Evolutionary conservation across 2,888 invertebrate species (phyloP).

Genomic region (Drosophila paramelanica): DNA sequence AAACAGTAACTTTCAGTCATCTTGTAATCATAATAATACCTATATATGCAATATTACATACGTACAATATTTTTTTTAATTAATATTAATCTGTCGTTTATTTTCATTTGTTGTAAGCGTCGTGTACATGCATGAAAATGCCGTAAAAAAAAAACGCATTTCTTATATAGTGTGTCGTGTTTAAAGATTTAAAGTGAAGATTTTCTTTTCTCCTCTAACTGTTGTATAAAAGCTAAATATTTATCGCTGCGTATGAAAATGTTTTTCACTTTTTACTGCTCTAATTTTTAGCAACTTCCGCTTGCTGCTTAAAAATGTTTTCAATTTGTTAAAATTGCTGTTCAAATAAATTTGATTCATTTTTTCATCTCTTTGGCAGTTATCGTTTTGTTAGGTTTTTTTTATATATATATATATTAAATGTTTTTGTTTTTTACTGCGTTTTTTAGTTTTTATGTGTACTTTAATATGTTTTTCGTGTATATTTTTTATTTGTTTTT

Average conservation of each 20-base stretch:
- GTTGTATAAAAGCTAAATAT: conserved; percentile 73
- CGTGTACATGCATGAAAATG: conserved; percentile 67
- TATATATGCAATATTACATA: conserved; percentile 69
- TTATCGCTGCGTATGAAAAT: conserved; percentile 70
- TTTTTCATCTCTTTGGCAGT: conserved; percentile 67
- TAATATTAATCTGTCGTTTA: conserved; percentile 25
- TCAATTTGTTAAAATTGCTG: conserved; percentile 47
- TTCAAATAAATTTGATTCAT: conserved; percentile 61
- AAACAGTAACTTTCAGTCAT: conserved; percentile 81
- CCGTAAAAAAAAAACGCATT: conserved; percentile 60
- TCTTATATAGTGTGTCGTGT: conserved; percentile 81
- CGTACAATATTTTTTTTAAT: conserved; percentile 56
- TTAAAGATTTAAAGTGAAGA: conserved; percentile 46
- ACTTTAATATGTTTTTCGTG: conserved; percentile 16
- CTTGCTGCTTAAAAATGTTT: conserved; percentile 53
- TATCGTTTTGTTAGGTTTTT: conserved; percentile 69
- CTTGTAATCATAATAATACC: conserved; percentile 75
- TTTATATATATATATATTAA: conserved; percentile 17
- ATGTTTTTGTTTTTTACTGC: conserved; percentile 29
- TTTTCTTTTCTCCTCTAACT: conserved; percentile 25
- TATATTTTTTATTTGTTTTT: conserved; percentile 26
- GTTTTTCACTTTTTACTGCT: conserved; percentile 9
- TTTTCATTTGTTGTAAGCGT: conserved; percentile 70
- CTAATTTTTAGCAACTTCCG: conserved; percentile 10
- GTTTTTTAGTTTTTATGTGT: conserved; percentile 22